Evolutionary conservation across 2,113 vertebrate species (phyloP), one percentile per base, ranked within the genome.

Genomic region (Orthochromis indermauri): DNA sequence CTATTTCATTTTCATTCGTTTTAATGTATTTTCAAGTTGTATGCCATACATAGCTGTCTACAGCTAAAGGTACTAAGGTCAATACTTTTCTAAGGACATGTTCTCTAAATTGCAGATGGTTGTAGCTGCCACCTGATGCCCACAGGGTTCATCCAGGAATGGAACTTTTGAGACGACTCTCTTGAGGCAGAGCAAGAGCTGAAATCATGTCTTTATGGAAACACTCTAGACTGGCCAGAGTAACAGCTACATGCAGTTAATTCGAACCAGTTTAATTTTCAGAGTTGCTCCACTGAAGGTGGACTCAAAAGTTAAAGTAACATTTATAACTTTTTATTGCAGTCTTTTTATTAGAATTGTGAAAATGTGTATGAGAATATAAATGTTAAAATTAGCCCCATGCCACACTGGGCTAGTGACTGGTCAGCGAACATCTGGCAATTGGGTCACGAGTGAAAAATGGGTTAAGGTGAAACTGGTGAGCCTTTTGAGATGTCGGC

Each of bases 111-210:
- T 84, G 86, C n/a, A 68, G 49, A 61, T 53, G 45, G 63, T 51
- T 78, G 76, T 57, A 76, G 78, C 54, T 19, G 47, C 51, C 89
- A 92, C 86, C 86, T 92, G 89, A 78, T 88, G 88, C 73, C 86
- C 79, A 47, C 24, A 49, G 37, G 66, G 57, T 82, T 79, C 81
- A 84, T 21, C n/a, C 59, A 81, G 54, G 19, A 71, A 40, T 35
- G 24, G 76, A 80, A 16, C 45, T 68, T 63, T 85, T 54, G 59
- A 57, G 61, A 84, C 9, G 4, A 68, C n/a, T 79, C 80, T n/a
- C 21, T 40, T 24, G 68, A 84, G 45, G 31, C 3, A 24, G 55
- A 57, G 53, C 28, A 40, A 54, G 47, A 79, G 55, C 80, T 51
- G 40, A 37, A 82, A 73, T 57, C 40, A 21, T 57, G 8, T 82